Percentiles rank a stretch among this genome's conserved stretches.
Evolutionary conservation across 1,140 invertebrate species (phyloP).

Genomic region (Pentalonia nigronervosa): DNA sequence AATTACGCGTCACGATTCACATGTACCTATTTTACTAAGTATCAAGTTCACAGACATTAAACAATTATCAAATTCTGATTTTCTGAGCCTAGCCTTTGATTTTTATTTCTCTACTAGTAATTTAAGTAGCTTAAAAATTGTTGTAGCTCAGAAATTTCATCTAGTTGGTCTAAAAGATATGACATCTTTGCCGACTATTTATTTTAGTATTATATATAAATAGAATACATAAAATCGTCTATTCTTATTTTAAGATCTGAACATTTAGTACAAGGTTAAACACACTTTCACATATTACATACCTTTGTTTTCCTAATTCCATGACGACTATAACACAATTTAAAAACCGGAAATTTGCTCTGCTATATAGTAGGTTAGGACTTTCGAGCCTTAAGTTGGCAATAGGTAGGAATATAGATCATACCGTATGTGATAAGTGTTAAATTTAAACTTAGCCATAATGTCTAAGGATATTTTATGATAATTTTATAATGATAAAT

Average conservation of each 20-base stretch:
- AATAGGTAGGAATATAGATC: no score
- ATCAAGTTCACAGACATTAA: neutral
- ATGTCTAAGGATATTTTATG: neutral
- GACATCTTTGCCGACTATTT: neutral
- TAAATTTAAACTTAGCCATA: neutral
- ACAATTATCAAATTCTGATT: neutral
- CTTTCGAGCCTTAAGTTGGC: no score
- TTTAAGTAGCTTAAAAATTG: neutral
- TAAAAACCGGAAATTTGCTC: neutral
- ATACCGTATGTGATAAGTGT: no score
- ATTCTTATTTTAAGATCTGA: neutral
- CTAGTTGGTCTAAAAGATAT: neutral
- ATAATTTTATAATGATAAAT: no score
- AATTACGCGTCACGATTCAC: neutral
- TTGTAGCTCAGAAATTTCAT: neutral
- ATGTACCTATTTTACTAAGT: neutral
- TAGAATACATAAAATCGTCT: neutral
- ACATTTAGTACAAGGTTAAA: neutral
- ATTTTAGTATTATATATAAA: constrained; percentile 19
- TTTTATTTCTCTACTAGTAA: neutral
- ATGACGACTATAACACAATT: neutral
- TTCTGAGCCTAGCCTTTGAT: neutral
- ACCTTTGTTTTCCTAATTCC: neutral
- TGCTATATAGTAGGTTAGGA: neutral
- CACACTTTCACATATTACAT: neutral